A percentile compares a stretch with the other conserved stretches of the same genome.
These are phyloP conservation scores for Lineus longissimus DNA, from an alignment of 1,140 invertebrate species.

Conservation along the genomic window DNA sequence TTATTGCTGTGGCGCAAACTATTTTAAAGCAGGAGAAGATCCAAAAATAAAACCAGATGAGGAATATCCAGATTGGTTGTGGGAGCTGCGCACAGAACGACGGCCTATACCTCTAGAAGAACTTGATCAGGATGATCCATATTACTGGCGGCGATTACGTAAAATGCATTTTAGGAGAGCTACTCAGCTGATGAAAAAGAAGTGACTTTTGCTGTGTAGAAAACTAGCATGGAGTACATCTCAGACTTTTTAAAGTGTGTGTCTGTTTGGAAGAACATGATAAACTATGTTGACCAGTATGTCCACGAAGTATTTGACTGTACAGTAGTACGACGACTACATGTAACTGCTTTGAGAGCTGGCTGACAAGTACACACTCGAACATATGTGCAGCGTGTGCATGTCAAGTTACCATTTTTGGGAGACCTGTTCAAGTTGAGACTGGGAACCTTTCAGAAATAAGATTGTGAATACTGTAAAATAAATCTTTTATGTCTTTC, in stretches of 20 bases:
- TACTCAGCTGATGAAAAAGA: not conserved
- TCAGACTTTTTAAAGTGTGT: too few relatives aligned
- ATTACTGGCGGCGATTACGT: slow-evolving; percentile 69
- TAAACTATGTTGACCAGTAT: not conserved
- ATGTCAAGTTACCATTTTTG: too few relatives aligned
- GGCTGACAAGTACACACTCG: too few relatives aligned
- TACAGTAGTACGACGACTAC: not conserved
- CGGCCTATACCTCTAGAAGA: slow-evolving; percentile 65
- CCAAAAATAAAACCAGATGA: slow-evolving; percentile 76
- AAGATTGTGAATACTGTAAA: too few relatives aligned
- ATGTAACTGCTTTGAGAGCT: too few relatives aligned
- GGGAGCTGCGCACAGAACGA: slow-evolving; percentile 65
- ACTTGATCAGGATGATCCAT: slow-evolving; percentile 72
- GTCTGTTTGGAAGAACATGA: too few relatives aligned
- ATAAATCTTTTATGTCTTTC: too few relatives aligned
- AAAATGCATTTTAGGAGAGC: not conserved
- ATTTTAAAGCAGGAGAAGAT: slow-evolving; percentile 72
- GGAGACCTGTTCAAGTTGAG: too few relatives aligned
- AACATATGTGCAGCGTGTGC: too few relatives aligned
- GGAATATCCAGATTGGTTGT: slow-evolving; percentile 93
- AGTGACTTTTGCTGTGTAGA: too few relatives aligned
- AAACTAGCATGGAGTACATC: too few relatives aligned
- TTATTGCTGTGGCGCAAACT: slow-evolving; percentile 83
- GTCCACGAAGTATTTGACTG: not conserved
- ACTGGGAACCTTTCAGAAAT: too few relatives aligned